Percentiles rank a stretch among this genome's conserved stretches.
These are phyloP conservation scores for Thymallus thymallus DNA, from an alignment of 2,113 vertebrate species.

Conservation along the genomic window DNA sequence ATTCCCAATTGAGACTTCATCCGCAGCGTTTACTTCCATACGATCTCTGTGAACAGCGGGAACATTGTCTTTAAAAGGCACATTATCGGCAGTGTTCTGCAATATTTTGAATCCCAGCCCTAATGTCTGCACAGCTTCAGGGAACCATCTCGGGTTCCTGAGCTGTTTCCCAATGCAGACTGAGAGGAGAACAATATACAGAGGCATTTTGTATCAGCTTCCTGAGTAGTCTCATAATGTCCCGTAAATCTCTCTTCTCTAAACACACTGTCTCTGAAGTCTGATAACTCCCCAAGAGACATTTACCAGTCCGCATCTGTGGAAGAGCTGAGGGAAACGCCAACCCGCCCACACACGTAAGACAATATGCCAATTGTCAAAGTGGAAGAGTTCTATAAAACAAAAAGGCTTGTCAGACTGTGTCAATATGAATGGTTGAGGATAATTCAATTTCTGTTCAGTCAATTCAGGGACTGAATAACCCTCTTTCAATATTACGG, in stretches of 20 bases:
- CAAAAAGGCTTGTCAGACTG: not conserved
- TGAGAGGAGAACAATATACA: not conserved
- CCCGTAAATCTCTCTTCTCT: constrained; percentile 4
- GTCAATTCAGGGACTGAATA: too few species aligned
- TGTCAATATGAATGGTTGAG: not conserved
- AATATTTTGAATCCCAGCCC: too few species aligned
- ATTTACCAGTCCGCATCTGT: not conserved
- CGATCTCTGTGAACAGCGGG: too few species aligned
- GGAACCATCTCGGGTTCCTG: not conserved
- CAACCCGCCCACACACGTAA: constrained; percentile 5
- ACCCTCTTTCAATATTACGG: too few species aligned
- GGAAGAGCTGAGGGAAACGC: not conserved
- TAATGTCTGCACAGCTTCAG: not conserved
- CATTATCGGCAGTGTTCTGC: too few species aligned
- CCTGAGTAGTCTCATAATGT: constrained; percentile 1
- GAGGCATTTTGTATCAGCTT: constrained; percentile 3
- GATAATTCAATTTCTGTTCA: not conserved
- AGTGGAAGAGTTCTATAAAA: not conserved
- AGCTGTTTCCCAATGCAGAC: not conserved
- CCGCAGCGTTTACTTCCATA: too few species aligned
- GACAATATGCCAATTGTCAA: not conserved
- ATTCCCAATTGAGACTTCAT: too few species aligned
- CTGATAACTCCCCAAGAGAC: not conserved
- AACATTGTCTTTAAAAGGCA: too few species aligned
- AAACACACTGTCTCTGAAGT: constrained; percentile 2